These are phyloP conservation scores for Cremastinae sp. DNA, from an alignment of 2,888 invertebrate species.

Conservation along the genomic window DNA sequence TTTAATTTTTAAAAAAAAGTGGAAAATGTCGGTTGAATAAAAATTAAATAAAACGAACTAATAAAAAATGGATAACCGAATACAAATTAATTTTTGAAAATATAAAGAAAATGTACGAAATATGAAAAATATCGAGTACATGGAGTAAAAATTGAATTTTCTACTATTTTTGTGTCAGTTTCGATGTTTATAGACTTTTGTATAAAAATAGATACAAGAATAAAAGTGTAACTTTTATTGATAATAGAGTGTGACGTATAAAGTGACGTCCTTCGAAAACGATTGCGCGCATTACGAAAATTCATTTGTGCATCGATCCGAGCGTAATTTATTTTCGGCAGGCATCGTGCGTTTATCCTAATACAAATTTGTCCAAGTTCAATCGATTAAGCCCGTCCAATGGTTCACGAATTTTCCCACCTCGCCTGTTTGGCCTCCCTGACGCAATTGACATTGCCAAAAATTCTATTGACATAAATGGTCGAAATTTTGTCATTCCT, in stretches of 20 bases:
- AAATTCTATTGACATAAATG: conserved; percentile 19
- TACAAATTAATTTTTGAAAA: too few species aligned
- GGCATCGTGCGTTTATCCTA: conserved; percentile 13
- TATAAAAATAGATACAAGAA: too few species aligned
- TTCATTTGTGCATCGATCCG: conserved; percentile 19
- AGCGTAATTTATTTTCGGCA: conserved; percentile 29
- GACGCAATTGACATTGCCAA: conserved; percentile 39
- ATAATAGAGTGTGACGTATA: background rate
- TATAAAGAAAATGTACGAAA: too few species aligned
- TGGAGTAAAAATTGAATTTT: too few species aligned
- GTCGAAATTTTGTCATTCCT: conserved; percentile 30
- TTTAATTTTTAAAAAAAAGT: too few species aligned
- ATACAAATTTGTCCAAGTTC: conserved; percentile 27
- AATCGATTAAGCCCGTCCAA: conserved; percentile 26
- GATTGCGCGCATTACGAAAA: background rate
- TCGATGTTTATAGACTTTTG: too few species aligned
- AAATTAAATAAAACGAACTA: too few species aligned
- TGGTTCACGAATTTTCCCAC: background rate
- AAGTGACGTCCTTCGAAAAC: conserved; percentile 8
- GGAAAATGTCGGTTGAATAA: too few species aligned
- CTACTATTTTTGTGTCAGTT: too few species aligned
- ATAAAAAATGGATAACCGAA: too few species aligned
- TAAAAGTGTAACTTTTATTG: too few species aligned
- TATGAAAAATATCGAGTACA: too few species aligned
- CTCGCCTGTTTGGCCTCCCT: background rate